Conservation (phyloP, 2,113 vertebrate genomes). For the Pseudopodoces humilis region DNA sequence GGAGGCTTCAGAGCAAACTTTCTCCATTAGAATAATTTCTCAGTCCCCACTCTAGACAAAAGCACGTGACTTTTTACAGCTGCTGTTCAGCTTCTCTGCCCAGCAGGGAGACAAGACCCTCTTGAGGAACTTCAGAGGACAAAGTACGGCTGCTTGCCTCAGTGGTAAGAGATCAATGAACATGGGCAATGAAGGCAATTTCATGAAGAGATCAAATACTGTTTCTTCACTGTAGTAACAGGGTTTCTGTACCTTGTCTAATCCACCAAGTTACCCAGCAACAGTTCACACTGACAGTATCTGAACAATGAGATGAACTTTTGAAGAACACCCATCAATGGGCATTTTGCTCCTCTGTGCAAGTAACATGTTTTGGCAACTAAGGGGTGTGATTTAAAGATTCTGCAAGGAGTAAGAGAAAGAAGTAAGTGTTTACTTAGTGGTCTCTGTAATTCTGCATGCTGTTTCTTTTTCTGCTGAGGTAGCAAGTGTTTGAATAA, state of each 20-base stretch:
- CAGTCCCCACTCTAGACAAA: neutral
- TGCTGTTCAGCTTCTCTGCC: neutral
- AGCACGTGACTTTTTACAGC: neutral
- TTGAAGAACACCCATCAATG: neutral
- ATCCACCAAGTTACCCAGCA: neutral
- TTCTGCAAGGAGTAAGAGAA: conserved; percentile 49
- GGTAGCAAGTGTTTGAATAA: conserved; percentile 50
- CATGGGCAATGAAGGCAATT: neutral
- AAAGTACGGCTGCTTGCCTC: neutral
- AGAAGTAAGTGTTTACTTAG: conserved; percentile 41
- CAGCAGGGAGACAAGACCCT: neutral
- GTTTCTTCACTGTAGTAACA: neutral
- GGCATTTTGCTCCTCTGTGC: neutral
- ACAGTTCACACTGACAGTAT: neutral
- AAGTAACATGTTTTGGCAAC: neutral
- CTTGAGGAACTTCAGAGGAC: neutral
- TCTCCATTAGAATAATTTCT: neutral
- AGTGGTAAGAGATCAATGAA: neutral
- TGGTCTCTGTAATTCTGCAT: conserved; percentile 11
- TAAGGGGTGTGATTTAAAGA: conserved; percentile 27
- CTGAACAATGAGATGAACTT: neutral
- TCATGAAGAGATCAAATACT: neutral
- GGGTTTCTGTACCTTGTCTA: neutral
- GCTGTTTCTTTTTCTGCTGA: conserved; percentile 56
- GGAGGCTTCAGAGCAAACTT: neutral